Evolutionary conservation across 2,113 vertebrate species (phyloP).

Genomic region (Gobiocypris rarus): DNA sequence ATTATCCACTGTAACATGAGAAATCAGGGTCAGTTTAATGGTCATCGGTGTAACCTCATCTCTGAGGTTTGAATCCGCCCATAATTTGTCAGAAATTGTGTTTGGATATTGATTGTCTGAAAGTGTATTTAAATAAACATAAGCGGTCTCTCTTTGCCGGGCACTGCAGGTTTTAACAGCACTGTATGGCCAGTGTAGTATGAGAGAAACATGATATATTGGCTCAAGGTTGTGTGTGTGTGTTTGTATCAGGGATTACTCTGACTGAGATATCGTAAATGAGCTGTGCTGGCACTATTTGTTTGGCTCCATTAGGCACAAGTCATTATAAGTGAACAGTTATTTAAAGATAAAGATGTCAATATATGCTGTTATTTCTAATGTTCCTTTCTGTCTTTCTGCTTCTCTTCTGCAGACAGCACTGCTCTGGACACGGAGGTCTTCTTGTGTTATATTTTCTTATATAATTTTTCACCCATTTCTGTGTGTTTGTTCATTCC

Average conservation of each 20-base stretch:
- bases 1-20: slow-evolving; percentile 7
- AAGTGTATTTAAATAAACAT: slow-evolving; percentile 32
- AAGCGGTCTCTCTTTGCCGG: neutral
- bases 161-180: neutral
- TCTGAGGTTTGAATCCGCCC: slow-evolving; percentile 25
- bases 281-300: slow-evolving; percentile 28
- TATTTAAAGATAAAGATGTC: slow-evolving; percentile 48
- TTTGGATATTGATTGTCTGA: slow-evolving; percentile 29
- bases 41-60: slow-evolving; percentile 22
- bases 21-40: neutral
- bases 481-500: slow-evolving; percentile 55
- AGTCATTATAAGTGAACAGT: slow-evolving; percentile 50
- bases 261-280: slow-evolving; percentile 17
- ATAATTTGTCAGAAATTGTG: slow-evolving; percentile 6
- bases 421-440: slow-evolving; percentile 97
- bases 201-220: slow-evolving; percentile 7
- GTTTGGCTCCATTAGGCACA: slow-evolving; percentile 43
- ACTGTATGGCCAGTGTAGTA: neutral
- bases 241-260: slow-evolving; percentile 18
- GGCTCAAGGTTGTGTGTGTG: slow-evolving; percentile 10
- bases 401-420: slow-evolving; percentile 87
- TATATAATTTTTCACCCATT: slow-evolving; percentile 13
- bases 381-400: slow-evolving; percentile 71
- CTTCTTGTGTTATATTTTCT: slow-evolving; percentile 72
- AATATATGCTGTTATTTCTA: slow-evolving; percentile 32